Base-by-base conservation (phyloP, 2,797 vertebrate species). In the Taeniopygia guttata region DNA sequence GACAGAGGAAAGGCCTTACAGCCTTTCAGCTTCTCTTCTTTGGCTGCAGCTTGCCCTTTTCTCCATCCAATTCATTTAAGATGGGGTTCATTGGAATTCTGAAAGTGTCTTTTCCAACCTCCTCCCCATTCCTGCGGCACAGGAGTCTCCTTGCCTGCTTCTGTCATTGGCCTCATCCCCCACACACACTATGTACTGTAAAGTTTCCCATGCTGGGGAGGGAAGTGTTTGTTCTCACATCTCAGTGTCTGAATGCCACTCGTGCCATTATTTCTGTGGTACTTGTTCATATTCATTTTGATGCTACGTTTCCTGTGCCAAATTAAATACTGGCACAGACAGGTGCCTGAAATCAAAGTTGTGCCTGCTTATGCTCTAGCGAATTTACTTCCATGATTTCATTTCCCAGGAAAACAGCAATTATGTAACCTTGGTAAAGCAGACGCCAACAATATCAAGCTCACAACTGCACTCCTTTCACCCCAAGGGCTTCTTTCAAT, bases 331-430 rank as follows among this genome's bases (percentile, higher is more conserved):
- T 97, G 94, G 95, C 91, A 91, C 70, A 93, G 81, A 83, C 88
- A 94, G 91, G 95, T 96, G 88, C 92, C 85, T 93, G 74, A 95
- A 97, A 95, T 93, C 96, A 90, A 95, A 94, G 77, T 91, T 96
- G 45, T 77, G 89, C 63, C 89, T 95, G 74, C 83, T 84, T 84
- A 91, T 84, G 80, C 77, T 94, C 89, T 70, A 70, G 77, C 2
- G 48, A 79, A 83, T 94, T 94, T 62, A 92, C 89, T 94, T 96
- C 86, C 85, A 93, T 91, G 81, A 95, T 90, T 95, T 95, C 94
- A 95, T 93, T 94, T 90, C 78, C 74, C 84, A 91, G 90, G 91
- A 94, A 95, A 94, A 84, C 51, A 84, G 88, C 81, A 95, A 85
- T 96, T 95, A 91, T 93, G 89, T 88, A 95, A 96, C 88, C 88